A percentile compares a stretch with the other conserved stretches of the same genome.
Conservation (phyloP, 2,888 invertebrate genomes). For the Mechanitis mazaeus region DNA sequence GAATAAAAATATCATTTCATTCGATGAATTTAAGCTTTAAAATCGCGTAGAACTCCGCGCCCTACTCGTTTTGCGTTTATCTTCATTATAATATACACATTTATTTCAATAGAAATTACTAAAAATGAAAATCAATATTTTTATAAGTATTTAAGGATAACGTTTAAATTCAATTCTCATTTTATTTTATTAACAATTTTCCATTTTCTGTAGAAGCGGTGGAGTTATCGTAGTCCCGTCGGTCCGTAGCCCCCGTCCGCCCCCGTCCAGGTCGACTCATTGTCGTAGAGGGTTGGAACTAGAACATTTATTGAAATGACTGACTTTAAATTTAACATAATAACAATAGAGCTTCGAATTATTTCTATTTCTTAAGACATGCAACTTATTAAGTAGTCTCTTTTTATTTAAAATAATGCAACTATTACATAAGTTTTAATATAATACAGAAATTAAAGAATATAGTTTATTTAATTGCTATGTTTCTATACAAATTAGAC, state of each 20-base stretch:
- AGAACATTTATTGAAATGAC: no score
- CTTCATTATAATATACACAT: conserved; percentile 1
- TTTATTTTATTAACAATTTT: not conserved
- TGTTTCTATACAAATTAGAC: no score
- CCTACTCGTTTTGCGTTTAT: not conserved
- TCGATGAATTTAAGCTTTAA: conserved; percentile 22
- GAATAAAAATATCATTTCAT: conserved; percentile 42
- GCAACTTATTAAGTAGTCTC: no score
- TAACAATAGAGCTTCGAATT: no score
- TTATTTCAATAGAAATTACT: conserved; percentile 6
- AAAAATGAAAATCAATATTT: conserved; percentile 6
- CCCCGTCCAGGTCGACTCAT: not conserved
- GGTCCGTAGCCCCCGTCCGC: not conserved
- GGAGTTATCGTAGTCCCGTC: not conserved
- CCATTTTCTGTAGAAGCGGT: not conserved
- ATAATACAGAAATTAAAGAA: no score
- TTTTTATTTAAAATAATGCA: no score
- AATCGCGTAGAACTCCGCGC: conserved; percentile 14
- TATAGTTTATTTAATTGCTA: no score
- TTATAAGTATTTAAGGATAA: not conserved
- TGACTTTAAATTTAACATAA: no score
- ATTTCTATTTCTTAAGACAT: no score
- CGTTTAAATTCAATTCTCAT: not conserved
- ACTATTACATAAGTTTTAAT: no score
- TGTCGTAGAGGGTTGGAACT: no score